Conservation (phyloP, 1,140 invertebrate genomes). For the Episyrphus balteatus region DNA sequence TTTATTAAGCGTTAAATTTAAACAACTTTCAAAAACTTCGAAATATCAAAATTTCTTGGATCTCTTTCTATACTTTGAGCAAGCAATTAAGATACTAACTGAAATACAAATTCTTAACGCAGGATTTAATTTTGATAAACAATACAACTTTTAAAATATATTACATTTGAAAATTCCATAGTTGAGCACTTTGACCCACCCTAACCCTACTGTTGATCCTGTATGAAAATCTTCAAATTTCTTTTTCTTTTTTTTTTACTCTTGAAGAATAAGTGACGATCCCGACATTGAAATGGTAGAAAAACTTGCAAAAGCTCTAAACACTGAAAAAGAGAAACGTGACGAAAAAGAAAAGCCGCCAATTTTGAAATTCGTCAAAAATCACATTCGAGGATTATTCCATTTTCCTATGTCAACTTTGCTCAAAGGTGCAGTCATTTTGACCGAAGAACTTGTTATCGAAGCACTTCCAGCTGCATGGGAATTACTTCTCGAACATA, state of each 20-base stretch:
- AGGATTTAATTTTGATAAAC: no score
- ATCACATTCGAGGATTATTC: conserved; percentile 73
- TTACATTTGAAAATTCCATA: no score
- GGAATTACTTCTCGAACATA: conserved; percentile 80
- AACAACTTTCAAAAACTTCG: no score
- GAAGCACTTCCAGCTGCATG: conserved; percentile 85
- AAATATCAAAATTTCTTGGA: no score
- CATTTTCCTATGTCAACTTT: conserved; percentile 81
- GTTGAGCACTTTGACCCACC: no score
- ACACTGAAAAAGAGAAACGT: conserved; percentile 40
- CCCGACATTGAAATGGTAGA: conserved; percentile 32
- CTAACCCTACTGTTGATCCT: no score
- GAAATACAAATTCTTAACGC: no score
- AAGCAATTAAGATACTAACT: no score
- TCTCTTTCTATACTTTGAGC: no score
- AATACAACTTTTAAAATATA: no score
- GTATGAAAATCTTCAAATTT: no score
- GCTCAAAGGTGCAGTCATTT: conserved; percentile 83
- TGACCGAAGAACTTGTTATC: conserved; percentile 77
- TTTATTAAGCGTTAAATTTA: no score
- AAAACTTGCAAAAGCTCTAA: conserved; percentile 21
- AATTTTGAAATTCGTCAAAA: conserved; percentile 74
- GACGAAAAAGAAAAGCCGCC: conserved; percentile 47
- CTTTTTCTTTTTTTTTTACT: not conserved
- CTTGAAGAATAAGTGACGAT: conserved; percentile 28